Evolutionary conservation across 2,797 vertebrate genomes (phyloP).

Genomic region (Falco columbarius): DNA sequence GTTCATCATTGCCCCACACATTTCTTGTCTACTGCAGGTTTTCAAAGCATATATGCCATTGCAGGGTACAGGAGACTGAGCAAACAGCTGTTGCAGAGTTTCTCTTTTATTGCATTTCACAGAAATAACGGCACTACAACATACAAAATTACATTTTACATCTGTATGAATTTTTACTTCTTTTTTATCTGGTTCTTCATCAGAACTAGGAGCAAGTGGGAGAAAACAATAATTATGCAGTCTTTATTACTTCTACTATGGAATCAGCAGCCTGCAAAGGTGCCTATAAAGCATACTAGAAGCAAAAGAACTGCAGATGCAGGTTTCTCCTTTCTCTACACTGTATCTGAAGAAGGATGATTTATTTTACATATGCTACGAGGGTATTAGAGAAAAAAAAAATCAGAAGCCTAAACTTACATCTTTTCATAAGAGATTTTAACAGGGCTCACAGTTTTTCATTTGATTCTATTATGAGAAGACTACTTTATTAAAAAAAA

Average conservation of each 20-base stretch:
- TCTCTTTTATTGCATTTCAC: neutral
- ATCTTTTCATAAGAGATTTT: neutral
- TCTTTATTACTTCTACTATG: neutral
- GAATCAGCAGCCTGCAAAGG: neutral
- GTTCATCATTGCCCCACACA: neutral
- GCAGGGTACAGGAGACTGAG: rapidly evolving
- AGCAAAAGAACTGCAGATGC: neutral
- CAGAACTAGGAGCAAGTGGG: neutral
- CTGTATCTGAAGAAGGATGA: neutral
- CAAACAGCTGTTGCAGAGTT: neutral
- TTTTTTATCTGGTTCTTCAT: neutral
- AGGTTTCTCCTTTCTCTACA: neutral
- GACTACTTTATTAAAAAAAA: neutral
- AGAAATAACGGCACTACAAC: neutral
- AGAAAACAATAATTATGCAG: neutral
- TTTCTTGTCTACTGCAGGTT: neutral
- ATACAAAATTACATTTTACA: neutral
- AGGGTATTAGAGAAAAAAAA: neutral
- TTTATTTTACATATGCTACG: neutral
- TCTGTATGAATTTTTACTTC: neutral
- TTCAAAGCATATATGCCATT: rapidly evolving
- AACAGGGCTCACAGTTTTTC: neutral
- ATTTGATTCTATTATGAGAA: neutral
- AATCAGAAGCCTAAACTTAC: neutral
- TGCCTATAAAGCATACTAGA: neutral